Percentiles rank a stretch among this genome's conserved stretches.
Evolutionary conservation across 2,888 invertebrate species (phyloP).

Genomic region (Nomada fabriciana): DNA sequence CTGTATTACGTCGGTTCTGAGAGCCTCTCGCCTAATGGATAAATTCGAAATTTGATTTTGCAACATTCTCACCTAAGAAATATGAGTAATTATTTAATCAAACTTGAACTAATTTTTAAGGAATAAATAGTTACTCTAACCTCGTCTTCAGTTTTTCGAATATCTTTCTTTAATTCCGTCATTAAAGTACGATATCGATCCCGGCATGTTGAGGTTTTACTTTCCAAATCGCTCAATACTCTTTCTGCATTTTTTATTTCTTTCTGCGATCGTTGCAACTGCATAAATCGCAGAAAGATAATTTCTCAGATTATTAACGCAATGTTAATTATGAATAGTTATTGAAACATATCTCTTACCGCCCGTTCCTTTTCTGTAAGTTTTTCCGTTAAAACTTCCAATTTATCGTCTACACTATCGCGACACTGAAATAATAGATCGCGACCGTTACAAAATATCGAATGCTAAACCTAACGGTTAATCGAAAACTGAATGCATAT

Average conservation of each 20-base stretch:
- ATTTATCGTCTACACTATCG: slow-evolving; percentile 58
- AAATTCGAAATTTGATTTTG: slow-evolving; percentile 67
- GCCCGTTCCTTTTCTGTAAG: slow-evolving; percentile 57
- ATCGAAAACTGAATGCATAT: not conserved
- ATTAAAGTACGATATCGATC: slow-evolving; percentile 70
- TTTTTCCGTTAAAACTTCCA: slow-evolving; percentile 57
- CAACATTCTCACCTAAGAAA: slow-evolving; percentile 64
- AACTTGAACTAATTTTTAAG: not conserved
- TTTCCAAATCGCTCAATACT: slow-evolving; percentile 65
- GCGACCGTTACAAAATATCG: not conserved
- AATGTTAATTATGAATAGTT: not conserved
- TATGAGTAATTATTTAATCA: not conserved
- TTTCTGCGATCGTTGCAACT: slow-evolving; percentile 61
- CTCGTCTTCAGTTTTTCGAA: slow-evolving; percentile 73
- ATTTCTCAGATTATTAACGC: not conserved
- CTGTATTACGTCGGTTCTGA: slow-evolving; percentile 68
- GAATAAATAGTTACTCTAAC: slow-evolving; percentile 58
- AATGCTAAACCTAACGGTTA: not conserved
- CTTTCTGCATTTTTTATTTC: slow-evolving; percentile 67
- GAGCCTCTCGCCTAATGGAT: slow-evolving; percentile 65
- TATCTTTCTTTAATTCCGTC: slow-evolving; percentile 73
- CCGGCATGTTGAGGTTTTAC: slow-evolving; percentile 59
- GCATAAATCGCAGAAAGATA: slow-evolving; percentile 1
- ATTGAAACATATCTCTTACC: slow-evolving; percentile 43
- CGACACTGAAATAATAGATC: slow-evolving; percentile 45